Base-by-base conservation (phyloP, 2,888 invertebrate genomes). In the Trissoscelio sp. region DNA sequence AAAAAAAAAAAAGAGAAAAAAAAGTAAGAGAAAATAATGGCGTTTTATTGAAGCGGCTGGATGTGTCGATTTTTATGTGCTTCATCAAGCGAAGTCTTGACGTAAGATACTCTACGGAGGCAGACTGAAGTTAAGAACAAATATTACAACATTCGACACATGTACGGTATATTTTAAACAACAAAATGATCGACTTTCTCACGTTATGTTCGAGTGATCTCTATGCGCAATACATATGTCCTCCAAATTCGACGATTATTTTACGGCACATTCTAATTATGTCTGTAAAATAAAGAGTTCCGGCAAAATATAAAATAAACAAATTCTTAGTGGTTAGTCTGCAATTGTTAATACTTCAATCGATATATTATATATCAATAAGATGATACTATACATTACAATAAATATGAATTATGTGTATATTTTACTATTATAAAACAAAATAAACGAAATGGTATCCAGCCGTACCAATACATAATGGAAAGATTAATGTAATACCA, bases 371-470 rank as follows among this genome's bases (percentile, higher is more conserved):
- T 86, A 81, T 77, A 86, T 87, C 86, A 86, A 82, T 87, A 86
- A 83, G 78, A 87, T 85, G 83, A 85, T 85, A 85, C 69, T 83
- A 83, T 83, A 75, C 79, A 83, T 85, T 86, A 88, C 82, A 82
- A 87, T 86, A 84, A 87, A 86, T 86, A 87, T 88, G 83, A 88
- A 88, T 87, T 87, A 87, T 86, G 88, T 88, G 88, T 88, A 88
- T 88, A 87, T 87, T 87, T 87, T 87, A 87, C 86, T 87, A 88
- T 87, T 85, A 88, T 83, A 83, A 85, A 85, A 83, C 75, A 84
- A 78, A 67, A 42, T 83, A 79, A 80, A 73, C 46, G 75, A 72
- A 78, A 73, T 79, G 70, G 69, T 79, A 73, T 79, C 57, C 58
- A 79, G 60, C 67, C 79, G 81, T 75, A 79, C 78, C 81, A 79